Base-by-base conservation (phyloP, 2,888 invertebrate genomes). In the Tenthredo mesomela region DNA sequence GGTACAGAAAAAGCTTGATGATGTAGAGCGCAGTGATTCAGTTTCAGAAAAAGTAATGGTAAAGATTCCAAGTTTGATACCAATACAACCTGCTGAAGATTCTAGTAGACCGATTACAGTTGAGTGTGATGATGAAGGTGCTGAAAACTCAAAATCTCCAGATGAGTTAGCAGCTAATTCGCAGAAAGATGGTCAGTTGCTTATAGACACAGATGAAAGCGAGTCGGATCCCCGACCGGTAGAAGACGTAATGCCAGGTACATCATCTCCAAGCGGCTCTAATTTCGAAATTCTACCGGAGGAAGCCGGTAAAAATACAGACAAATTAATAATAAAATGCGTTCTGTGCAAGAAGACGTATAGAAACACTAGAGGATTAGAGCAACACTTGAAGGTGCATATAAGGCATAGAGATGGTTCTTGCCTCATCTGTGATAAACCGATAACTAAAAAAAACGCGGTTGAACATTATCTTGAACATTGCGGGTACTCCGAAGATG, bases 371-470 rank as follows among this genome's bases (percentile, higher is more conserved):
- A 21, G 15, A n/a, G 40, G 40, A 15, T 70, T 82, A 10, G 21
- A 33, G 40, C n/a, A 50, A 29, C 82, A 82, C 29, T 67, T 82
- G 67, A 47, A 21, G 10, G 7, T n/a, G 1, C 82, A 82, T 70
- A 9, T 82, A 5, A 67, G 25, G 47, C 12, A 7, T 12, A 70
- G n/a, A n/a, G 47, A 15, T 7, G 54, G 6, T 7, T n/a, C 1
- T 18, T 82, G 82, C 18, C 33, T 12, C 12, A 43, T 82, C 29
- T 82, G 82, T 50, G 67, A 82, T 47, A 47, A 82, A 70, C 82
- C 6, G 61, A 9, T 82, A 10, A 6, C 1, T 58, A 21, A 58
- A 10, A n/a, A 47, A 47, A 18, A 43, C 29, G 29, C 47, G 15
- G 0, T 70, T 15, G 18, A 47, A 65, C 82, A 82, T 82, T 82